Conservation (phyloP, 2,113 vertebrate species). For the Hippocampus guttulatus region DNA sequence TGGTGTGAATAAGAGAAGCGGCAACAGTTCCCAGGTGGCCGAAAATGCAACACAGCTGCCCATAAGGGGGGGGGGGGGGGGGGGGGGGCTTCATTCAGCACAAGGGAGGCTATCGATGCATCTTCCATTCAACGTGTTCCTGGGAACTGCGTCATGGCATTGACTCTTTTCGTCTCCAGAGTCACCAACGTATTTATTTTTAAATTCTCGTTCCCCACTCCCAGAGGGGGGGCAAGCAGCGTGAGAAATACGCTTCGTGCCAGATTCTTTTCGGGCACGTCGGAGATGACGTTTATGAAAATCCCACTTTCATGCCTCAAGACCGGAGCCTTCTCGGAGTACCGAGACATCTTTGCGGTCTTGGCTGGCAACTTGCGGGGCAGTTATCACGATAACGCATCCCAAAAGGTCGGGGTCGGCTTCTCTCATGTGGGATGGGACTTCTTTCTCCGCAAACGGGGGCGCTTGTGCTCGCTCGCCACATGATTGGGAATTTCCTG, state of each 20-base stretch:
- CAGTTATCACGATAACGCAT: conserved; percentile 9
- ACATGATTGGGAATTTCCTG: conserved; percentile 38
- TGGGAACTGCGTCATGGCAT: conserved; percentile 6
- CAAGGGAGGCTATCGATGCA: too few species aligned
- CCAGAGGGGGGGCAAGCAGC: conserved; percentile 25
- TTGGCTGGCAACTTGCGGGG: conserved; percentile 17
- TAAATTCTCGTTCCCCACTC: conserved; percentile 39
- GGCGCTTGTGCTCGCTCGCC: conserved; percentile 14
- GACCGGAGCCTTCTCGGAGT: conserved; percentile 3
- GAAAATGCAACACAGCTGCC: too few species aligned
- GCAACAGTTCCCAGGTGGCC: too few species aligned
- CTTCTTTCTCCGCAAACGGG: conserved; percentile 9
- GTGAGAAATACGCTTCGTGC: conserved; percentile 14
- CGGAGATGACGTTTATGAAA: conserved; percentile 4
- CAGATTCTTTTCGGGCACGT: conserved; percentile 13
- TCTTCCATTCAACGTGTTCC: conserved; percentile 33
- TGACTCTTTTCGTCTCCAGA: conserved; percentile 10
- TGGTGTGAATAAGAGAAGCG: too few species aligned
- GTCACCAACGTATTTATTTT: conserved; percentile 44
- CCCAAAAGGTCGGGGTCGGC: conserved; percentile 1
- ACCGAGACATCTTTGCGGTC: neutral
- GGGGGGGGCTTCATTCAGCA: too few species aligned
- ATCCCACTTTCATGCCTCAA: conserved; percentile 10
- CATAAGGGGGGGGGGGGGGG: too few species aligned
- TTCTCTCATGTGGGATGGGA: conserved; percentile 26